These are phyloP conservation scores for Hiodon tergisus DNA, from an alignment of 2,113 vertebrate genomes.

Conservation along the genomic window DNA sequence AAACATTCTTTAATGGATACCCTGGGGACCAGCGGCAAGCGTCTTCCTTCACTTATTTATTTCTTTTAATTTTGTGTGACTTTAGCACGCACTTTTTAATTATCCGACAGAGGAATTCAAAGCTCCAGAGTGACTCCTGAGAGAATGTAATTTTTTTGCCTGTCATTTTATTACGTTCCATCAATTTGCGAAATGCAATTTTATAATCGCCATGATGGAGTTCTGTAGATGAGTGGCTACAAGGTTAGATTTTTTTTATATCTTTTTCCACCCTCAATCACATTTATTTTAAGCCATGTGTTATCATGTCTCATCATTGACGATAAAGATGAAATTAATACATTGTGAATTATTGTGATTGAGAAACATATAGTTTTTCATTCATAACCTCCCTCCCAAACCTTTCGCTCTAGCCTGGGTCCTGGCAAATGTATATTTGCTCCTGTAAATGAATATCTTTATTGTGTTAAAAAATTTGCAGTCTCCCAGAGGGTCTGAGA, in stretches of 20 bases:
- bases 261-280: neutral
- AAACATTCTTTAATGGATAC: conserved; percentile 74
- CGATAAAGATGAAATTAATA: neutral
- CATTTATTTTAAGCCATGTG: neutral
- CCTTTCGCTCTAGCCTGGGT: too few relatives aligned
- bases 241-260: conserved; percentile 27
- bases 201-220: conserved; percentile 26
- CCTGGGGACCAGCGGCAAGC: conserved; percentile 52
- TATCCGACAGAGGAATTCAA: conserved; percentile 64
- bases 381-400: too few relatives aligned
- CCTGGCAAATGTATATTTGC: too few relatives aligned
- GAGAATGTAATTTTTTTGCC: conserved; percentile 51
- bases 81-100: conserved; percentile 67
- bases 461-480: too few relatives aligned
- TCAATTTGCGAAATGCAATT: conserved; percentile 41
- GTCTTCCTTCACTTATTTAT: conserved; percentile 60
- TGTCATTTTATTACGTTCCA: conserved; percentile 51
- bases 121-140: conserved; percentile 40
- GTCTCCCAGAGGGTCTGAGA: too few relatives aligned
- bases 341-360: too few relatives aligned
- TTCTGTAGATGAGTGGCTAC: conserved; percentile 33
- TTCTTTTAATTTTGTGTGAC: conserved; percentile 61
- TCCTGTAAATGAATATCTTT: too few relatives aligned
- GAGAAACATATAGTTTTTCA: too few relatives aligned
- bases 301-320: neutral